phyloP scores from a whole-genome alignment of 1,140 invertebrate genomes.

The Helicoverpa zea region DNA sequence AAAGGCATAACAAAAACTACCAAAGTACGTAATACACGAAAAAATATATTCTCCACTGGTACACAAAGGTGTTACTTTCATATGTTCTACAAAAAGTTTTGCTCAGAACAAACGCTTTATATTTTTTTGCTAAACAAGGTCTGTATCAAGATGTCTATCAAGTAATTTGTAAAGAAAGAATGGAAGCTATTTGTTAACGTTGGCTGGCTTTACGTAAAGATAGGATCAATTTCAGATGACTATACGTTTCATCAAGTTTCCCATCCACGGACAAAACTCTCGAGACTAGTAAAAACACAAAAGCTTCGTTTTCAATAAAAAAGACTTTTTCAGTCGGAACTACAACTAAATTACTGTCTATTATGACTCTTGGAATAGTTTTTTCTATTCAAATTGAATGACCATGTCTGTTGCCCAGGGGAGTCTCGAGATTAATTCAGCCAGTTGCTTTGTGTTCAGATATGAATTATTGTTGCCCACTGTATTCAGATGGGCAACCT shows the following conservation, averaged over 20 bases:
- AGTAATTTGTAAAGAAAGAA: constrained; percentile 19
- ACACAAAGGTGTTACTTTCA: neutral
- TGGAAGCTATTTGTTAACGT: neutral
- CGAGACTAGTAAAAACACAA: constrained; percentile 18
- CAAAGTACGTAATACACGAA: too few species aligned
- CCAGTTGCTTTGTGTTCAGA: constrained; percentile 32
- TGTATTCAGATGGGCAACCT: constrained; percentile 34
- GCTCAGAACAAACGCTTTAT: neutral
- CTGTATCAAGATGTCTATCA: neutral
- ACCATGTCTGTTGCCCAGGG: constrained; percentile 51
- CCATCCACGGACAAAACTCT: constrained; percentile 16
- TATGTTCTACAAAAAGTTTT: neutral
- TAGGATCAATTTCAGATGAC: neutral
- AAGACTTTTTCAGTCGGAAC: constrained; percentile 16
- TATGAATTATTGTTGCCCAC: constrained; percentile 44
- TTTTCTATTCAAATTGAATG: constrained; percentile 68
- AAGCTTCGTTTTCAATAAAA: constrained; percentile 37
- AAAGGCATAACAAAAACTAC: too few species aligned
- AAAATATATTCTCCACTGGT: neutral
- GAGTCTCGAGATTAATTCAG: constrained; percentile 46
- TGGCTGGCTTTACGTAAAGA: neutral
- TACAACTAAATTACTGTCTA: constrained; percentile 45
- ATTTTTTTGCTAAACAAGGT: neutral
- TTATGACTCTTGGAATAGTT: constrained; percentile 40
- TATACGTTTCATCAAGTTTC: constrained; percentile 7